Conservation (phyloP, 2,797 vertebrate genomes). For the Spondyliosoma cantharus region DNA sequence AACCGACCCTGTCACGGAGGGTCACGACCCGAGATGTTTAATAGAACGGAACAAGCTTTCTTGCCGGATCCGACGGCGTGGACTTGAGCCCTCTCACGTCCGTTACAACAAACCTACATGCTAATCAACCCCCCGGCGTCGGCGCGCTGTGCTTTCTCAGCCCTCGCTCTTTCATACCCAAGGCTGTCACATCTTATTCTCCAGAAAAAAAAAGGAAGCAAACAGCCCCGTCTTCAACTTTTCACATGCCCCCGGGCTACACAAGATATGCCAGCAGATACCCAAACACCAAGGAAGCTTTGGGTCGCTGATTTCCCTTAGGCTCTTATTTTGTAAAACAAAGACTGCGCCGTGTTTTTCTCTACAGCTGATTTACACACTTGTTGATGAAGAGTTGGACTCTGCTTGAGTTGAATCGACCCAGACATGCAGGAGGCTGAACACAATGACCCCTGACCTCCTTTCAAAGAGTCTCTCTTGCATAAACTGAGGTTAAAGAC, state of each 20-base stretch:
- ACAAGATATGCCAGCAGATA: constrained; percentile 52
- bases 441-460: constrained; percentile 30
- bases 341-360: constrained; percentile 42
- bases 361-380: constrained; percentile 39
- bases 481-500: constrained; percentile 6
- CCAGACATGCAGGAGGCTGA: constrained; percentile 15
- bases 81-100: constrained; percentile 21
- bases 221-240: constrained; percentile 49
- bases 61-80: constrained; percentile 21
- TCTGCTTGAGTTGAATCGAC: constrained; percentile 4
- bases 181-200: constrained; percentile 55
- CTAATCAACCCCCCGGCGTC: constrained; percentile 45
- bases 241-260: constrained; percentile 41
- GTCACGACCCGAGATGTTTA: constrained; percentile 23
- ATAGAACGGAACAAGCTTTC: constrained; percentile 21
- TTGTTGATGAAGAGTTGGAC: constrained; percentile 14
- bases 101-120: constrained; percentile 13
- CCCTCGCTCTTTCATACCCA: constrained; percentile 9
- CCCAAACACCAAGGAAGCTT: constrained; percentile 43
- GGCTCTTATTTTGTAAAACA: constrained; percentile 43
- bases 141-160: neutral
- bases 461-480: neutral
- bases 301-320: constrained; percentile 28
- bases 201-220: constrained; percentile 36
- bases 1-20: constrained; percentile 4